phyloP scores from a whole-genome alignment of 2,888 invertebrate species.

The Acleris sparsana region DNA sequence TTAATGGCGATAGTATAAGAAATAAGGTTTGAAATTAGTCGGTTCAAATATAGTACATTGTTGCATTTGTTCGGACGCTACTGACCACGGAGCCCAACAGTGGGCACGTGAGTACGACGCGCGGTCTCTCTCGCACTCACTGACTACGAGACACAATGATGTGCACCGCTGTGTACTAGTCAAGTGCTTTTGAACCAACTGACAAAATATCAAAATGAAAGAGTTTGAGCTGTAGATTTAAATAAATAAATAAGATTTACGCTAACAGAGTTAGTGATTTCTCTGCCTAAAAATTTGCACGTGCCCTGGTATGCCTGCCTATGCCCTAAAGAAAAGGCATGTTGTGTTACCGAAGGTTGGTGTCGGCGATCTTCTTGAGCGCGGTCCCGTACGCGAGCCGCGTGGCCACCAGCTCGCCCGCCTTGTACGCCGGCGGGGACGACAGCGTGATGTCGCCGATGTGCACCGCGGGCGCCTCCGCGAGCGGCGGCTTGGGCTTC shows the following conservation, averaged over 20 bases:
- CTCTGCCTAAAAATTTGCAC: no score
- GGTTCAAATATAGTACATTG: background rate
- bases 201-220: background rate
- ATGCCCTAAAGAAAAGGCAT: no score
- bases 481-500: conserved; percentile 85
- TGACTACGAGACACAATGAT: conserved; percentile 46
- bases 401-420: conserved; percentile 92
- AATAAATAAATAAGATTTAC: no score
- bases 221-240: no score
- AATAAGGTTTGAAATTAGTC: no score
- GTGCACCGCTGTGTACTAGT: conserved; percentile 39
- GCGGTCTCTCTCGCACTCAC: conserved; percentile 31
- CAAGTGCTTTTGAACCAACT: background rate
- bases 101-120: conserved; percentile 36
- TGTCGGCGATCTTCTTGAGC: conserved; percentile 92
- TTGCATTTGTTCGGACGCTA: conserved; percentile 30
- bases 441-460: conserved; percentile 86
- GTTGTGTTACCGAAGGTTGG: conserved; percentile 75
- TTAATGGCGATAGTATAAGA: no score
- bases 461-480: conserved; percentile 89
- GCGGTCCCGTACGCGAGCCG: conserved; percentile 97
- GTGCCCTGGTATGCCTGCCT: no score
- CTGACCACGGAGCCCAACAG: conserved; percentile 32
- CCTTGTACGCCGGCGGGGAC: conserved; percentile 91
- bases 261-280: no score